A percentile compares a stretch with the other conserved stretches of the same genome.
Evolutionary conservation across 2,888 invertebrate species (phyloP).

Genomic region (Sericinus montela): DNA sequence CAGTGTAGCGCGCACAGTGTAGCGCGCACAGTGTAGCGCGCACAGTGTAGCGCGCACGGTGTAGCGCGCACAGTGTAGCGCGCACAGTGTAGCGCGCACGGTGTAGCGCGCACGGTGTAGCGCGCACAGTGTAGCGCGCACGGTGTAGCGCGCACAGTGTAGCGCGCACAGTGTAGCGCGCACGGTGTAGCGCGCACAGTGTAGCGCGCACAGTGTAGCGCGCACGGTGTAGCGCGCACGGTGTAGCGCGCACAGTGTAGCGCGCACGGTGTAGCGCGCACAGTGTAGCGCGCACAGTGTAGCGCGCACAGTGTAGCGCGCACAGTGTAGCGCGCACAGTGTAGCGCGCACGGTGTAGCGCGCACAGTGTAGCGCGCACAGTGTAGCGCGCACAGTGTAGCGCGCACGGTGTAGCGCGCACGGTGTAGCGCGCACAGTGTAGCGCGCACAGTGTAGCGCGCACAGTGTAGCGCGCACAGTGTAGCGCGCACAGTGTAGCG

Average conservation of each 20-base stretch:
- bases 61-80: conserved; percentile 83
- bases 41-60: conserved; percentile 81
- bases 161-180: conserved; percentile 85
- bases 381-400: conserved; percentile 88
- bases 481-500: conserved; percentile 86
- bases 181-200: conserved; percentile 87
- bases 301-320: conserved; percentile 82
- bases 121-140: conserved; percentile 68
- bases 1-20: conserved; percentile 87
- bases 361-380: conserved; percentile 79
- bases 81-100: conserved; percentile 84
- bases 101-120: conserved; percentile 89
- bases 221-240: conserved; percentile 85
- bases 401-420: conserved; percentile 83
- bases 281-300: conserved; percentile 88
- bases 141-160: conserved; percentile 80
- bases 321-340: conserved; percentile 84
- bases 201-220: conserved; percentile 81
- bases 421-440: conserved; percentile 84
- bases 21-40: conserved; percentile 80
- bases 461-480: conserved; percentile 81
- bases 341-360: conserved; percentile 82
- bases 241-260: conserved; percentile 82
- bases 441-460: conserved; percentile 81
- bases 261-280: conserved; percentile 75